Conservation (phyloP, 2,888 invertebrate genomes). For the Agrochola circellaris region DNA sequence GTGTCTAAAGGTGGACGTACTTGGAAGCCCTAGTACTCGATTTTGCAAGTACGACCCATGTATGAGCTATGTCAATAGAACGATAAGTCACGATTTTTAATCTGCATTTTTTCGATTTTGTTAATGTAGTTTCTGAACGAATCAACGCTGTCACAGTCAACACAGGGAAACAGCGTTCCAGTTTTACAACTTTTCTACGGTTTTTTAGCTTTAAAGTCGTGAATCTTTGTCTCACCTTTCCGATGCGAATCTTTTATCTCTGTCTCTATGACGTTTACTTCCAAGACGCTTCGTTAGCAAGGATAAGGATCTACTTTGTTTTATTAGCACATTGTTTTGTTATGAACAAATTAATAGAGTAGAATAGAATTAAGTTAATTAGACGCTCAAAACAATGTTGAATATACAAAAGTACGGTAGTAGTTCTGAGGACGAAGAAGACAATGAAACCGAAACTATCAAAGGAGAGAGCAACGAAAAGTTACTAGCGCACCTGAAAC, state of each 20-base stretch:
- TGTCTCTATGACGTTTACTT: constrained; percentile 2
- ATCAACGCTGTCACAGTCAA: background rate
- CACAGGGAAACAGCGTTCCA: constrained; percentile 14
- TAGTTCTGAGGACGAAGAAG: constrained; percentile 93
- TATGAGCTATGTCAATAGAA: no score
- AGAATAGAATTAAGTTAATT: constrained; percentile 20
- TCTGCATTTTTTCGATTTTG: background rate
- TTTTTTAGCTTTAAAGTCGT: background rate
- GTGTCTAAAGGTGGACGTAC: no score
- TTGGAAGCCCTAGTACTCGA: no score
- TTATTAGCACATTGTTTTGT: constrained; percentile 25
- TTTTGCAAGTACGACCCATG: no score
- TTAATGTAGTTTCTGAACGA: constrained; percentile 45
- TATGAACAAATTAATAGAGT: constrained; percentile 18
- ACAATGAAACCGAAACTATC: constrained; percentile 81
- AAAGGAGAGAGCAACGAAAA: constrained; percentile 83
- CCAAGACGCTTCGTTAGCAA: background rate
- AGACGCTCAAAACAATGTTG: constrained; percentile 89
- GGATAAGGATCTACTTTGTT: no score
- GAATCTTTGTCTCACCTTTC: background rate
- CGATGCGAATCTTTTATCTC: background rate
- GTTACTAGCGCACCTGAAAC: constrained; percentile 89
- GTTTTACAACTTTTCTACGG: accelerated
- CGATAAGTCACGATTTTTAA: background rate
- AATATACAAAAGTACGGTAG: constrained; percentile 94